These are phyloP conservation scores for Geococcyx californianus DNA, from an alignment of 2,113 vertebrate genomes.

Conservation along the genomic window DNA sequence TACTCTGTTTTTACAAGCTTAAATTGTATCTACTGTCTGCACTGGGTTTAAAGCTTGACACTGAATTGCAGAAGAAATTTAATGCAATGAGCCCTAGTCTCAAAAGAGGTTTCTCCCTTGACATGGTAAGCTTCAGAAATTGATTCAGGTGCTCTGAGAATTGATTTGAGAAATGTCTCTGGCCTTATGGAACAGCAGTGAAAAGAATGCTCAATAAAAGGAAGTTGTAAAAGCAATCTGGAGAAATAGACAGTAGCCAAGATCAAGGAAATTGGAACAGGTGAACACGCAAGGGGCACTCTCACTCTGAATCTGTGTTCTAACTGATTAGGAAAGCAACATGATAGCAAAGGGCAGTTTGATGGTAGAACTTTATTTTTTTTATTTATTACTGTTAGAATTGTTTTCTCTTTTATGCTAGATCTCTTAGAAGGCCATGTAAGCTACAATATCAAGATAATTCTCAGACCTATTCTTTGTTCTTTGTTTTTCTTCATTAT, in stretches of 20 bases:
- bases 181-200: background rate
- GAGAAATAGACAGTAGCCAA: background rate
- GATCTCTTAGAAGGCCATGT: background rate
- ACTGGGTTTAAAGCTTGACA: conserved; percentile 23
- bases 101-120: conserved; percentile 33
- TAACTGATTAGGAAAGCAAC: background rate
- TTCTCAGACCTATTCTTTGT: background rate
- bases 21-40: background rate
- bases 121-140: conserved; percentile 51
- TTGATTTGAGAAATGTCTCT: conserved; percentile 53
- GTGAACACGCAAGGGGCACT: background rate
- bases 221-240: conserved; percentile 3
- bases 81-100: background rate
- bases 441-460: background rate
- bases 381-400: background rate
- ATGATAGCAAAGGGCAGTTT: background rate
- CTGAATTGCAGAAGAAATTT: conserved; percentile 46
- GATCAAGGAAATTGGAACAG: background rate
- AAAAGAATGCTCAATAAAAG: conserved; percentile 47
- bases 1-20: conserved; percentile 8
- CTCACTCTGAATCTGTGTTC: background rate
- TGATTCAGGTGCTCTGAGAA: conserved; percentile 56
- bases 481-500: background rate
- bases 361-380: rapidly evolving
- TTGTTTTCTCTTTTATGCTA: background rate